These are phyloP conservation scores for Opisthograptis luteolata DNA, from an alignment of 2,888 invertebrate species.

Conservation along the genomic window DNA sequence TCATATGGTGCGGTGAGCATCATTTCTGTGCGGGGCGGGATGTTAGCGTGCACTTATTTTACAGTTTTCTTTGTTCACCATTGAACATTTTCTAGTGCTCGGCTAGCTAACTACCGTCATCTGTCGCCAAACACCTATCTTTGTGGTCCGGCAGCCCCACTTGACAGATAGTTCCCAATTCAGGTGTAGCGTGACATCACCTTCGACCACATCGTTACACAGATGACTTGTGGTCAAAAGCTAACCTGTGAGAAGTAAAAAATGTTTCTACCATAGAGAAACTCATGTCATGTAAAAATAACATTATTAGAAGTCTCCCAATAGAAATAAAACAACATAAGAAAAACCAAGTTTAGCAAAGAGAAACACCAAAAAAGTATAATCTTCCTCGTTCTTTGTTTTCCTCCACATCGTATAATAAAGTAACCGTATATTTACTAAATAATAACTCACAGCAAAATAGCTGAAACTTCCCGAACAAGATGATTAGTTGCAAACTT, in stretches of 20 bases:
- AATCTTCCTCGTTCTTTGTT: constrained; percentile 6
- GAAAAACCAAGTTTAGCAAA: background rate
- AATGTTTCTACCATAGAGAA: too few relatives aligned
- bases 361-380: constrained; percentile 1
- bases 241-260: too few relatives aligned
- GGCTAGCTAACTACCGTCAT: too few relatives aligned
- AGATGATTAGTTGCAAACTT: constrained; percentile 25
- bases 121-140: too few relatives aligned
- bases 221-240: too few relatives aligned
- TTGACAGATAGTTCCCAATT: too few relatives aligned
- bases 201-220: too few relatives aligned
- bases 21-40: background rate
- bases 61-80: background rate
- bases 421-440: constrained; percentile 10
- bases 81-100: too few relatives aligned
- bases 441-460: constrained; percentile 12
- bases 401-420: constrained; percentile 6
- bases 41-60: background rate
- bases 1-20: constrained; percentile 15
- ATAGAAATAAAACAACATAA: background rate
- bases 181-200: too few relatives aligned
- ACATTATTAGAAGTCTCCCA: background rate
- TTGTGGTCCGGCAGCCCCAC: too few relatives aligned
- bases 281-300: too few relatives aligned
- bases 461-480: constrained; percentile 10